phyloP scores from a whole-genome alignment of 1,140 invertebrate species.

The Ctenoplectra terminalis region DNA sequence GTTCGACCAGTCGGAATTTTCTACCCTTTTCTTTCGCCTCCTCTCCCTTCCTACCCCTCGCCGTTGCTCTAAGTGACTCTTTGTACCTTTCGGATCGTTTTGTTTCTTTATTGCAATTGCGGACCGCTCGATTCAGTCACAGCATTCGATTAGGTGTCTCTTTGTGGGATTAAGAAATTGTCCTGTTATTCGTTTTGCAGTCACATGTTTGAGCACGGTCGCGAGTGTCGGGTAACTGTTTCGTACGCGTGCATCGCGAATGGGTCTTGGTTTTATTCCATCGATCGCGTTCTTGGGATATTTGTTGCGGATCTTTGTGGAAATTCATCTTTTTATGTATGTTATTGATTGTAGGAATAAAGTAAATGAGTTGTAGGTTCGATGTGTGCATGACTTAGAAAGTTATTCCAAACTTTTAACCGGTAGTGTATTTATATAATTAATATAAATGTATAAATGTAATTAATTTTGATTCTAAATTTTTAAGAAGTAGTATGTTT shows the following conservation, averaged over 20 bases:
- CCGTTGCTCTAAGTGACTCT: background rate
- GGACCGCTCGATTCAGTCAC: constrained; percentile 5
- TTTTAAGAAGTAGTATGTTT: no score
- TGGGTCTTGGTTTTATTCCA: background rate
- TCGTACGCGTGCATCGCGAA: background rate
- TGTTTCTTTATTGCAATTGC: constrained; percentile 30
- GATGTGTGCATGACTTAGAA: no score
- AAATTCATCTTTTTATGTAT: no score
- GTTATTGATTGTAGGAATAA: no score
- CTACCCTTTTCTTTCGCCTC: constrained; percentile 14
- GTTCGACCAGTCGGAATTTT: constrained; percentile 55
- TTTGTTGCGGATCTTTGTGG: no score
- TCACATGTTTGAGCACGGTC: background rate
- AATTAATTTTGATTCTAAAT: no score
- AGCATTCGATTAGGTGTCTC: constrained; percentile 40
- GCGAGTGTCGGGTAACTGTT: background rate
- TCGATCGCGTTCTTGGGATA: background rate
- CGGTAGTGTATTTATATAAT: no score
- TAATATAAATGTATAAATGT: no score
- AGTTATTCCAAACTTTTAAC: no score
- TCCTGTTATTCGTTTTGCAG: constrained; percentile 21
- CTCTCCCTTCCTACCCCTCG: background rate
- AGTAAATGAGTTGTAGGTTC: no score
- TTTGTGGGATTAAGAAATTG: constrained; percentile 28
- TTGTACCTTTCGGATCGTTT: constrained; percentile 23